Percentiles rank a stretch among this genome's conserved stretches.
These are phyloP conservation scores for Protobothrops flavoviridis DNA, from an alignment of 2,113 vertebrate genomes.

Conservation along the genomic window DNA sequence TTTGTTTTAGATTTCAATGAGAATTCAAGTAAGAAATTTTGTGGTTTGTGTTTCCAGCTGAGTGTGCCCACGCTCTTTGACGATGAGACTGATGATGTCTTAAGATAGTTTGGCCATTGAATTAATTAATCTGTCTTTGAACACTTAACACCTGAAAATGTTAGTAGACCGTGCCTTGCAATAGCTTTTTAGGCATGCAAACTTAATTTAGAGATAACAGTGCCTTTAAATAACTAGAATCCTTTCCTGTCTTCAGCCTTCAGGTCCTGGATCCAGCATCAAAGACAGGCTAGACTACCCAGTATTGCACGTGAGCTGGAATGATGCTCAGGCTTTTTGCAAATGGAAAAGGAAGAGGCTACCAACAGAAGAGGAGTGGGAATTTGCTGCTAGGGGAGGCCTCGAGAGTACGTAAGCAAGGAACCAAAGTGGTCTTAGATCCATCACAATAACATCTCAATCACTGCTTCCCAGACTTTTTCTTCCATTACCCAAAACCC, in stretches of 20 bases:
- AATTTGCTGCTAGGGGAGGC: conserved; percentile 90
- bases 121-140: neutral
- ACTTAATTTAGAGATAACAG: neutral
- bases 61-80: neutral
- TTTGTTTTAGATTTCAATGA: neutral
- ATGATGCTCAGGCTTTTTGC: conserved; percentile 86
- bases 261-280: conserved; percentile 89
- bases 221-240: neutral
- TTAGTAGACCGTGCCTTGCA: neutral
- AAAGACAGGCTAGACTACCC: conserved; percentile 81
- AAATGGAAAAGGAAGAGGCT: conserved; percentile 84
- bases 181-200: neutral
- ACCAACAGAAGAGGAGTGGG: conserved; percentile 90
- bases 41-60: neutral
- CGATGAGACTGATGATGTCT: neutral
- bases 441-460: neutral
- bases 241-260: conserved; percentile 71
- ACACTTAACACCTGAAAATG: neutral
- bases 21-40: neutral
- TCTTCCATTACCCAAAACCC: neutral
- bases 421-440: neutral
- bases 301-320: conserved; percentile 96
- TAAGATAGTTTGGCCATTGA: neutral
- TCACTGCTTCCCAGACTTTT: neutral
- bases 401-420: conserved; percentile 73